phyloP scores from a whole-genome alignment of 2,113 vertebrate species.

The Kobus ellipsiprymnus region DNA sequence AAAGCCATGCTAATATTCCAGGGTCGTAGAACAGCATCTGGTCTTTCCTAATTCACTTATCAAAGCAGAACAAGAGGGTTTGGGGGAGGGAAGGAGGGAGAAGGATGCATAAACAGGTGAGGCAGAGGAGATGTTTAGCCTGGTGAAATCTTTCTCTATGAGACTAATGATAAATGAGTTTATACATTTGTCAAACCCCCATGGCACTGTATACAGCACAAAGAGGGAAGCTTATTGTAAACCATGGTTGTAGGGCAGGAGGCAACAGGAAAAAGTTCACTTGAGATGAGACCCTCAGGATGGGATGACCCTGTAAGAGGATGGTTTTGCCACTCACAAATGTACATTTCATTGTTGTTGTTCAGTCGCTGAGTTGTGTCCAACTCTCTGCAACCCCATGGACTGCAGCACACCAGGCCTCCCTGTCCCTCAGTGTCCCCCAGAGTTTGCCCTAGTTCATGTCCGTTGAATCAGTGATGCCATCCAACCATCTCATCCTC shows the following conservation, averaged over 20 bases:
- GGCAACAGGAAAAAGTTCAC: background rate
- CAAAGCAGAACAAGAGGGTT: background rate
- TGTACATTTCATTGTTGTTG: background rate
- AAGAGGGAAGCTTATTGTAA: background rate
- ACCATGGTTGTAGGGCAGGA: background rate
- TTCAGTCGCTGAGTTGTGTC: background rate
- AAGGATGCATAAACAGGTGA: background rate
- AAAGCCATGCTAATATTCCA: background rate
- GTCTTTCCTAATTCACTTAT: background rate
- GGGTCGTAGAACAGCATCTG: background rate
- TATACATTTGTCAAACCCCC: background rate
- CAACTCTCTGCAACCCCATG: background rate
- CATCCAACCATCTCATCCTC: background rate
- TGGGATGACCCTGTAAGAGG: background rate
- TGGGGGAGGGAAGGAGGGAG: rapidly evolving
- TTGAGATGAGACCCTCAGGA: background rate
- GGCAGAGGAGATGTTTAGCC: too few species aligned
- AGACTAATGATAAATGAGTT: background rate
- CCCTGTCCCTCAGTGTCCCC: background rate
- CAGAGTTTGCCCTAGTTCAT: background rate
- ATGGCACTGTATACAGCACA: background rate
- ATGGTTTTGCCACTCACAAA: background rate
- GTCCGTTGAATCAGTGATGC: background rate
- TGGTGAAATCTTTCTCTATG: background rate
- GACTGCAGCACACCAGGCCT: background rate